Percentiles rank a stretch among this genome's conserved stretches.
phyloP scores from a whole-genome alignment of 30 jellyfish, hydroid and myxozoan species.

The Turritopsis rubra region DNA sequence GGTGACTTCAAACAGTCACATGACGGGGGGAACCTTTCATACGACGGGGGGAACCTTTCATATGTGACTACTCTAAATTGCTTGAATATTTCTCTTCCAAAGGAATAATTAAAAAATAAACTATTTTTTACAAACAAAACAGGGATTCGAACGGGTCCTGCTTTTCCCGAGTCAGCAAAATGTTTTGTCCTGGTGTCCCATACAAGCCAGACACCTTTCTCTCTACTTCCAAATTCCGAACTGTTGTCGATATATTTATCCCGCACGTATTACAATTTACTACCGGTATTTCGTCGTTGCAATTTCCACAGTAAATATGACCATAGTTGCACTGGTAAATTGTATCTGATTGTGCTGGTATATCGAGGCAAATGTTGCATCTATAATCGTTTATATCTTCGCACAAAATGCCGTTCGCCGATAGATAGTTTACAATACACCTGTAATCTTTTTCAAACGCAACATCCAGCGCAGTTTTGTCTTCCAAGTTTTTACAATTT shows the following conservation, averaged over 20 bases:
- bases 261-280: neutral
- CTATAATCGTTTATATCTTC: neutral
- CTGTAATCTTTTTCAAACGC: neutral
- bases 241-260: neutral
- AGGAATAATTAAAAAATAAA: too few species aligned
- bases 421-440: neutral
- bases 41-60: too few species aligned
- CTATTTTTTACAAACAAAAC: neutral
- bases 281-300: neutral
- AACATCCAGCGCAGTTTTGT: neutral
- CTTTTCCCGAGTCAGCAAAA: neutral
- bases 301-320: neutral
- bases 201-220: neutral
- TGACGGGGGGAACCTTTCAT: too few species aligned
- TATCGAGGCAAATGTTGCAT: neutral
- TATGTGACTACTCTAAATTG: neutral
- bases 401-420: neutral
- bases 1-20: too few species aligned
- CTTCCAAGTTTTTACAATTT: neutral
- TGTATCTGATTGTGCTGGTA: neutral
- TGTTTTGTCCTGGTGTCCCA: neutral
- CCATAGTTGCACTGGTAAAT: neutral
- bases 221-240: neutral
- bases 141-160: neutral
- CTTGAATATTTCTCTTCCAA: neutral